phyloP scores from a whole-genome alignment of 2,888 invertebrate species.

The Deilephila porcellus region DNA sequence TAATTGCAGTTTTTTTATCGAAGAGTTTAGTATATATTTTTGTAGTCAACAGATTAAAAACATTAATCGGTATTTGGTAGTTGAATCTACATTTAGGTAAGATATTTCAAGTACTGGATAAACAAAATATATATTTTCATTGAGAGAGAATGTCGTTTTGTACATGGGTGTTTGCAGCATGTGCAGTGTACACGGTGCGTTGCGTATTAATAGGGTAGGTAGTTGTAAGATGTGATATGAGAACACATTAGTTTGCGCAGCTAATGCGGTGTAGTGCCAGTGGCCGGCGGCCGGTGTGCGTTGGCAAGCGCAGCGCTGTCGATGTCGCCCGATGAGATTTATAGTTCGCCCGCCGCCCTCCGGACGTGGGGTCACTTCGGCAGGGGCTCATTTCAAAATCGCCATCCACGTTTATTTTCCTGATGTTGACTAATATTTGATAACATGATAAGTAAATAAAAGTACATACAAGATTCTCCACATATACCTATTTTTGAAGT shows the following conservation, averaged over 20 bases:
- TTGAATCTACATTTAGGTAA: too few relatives aligned
- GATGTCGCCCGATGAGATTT: conserved; percentile 66
- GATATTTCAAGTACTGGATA: too few relatives aligned
- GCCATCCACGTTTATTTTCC: conserved; percentile 46
- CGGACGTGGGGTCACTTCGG: conserved; percentile 40
- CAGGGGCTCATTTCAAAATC: conserved; percentile 54
- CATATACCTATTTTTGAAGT: too few relatives aligned
- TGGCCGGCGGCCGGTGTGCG: conserved; percentile 57
- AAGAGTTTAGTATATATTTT: too few relatives aligned
- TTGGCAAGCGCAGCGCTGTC: conserved; percentile 62
- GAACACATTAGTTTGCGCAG: conserved; percentile 61
- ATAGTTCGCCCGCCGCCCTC: conserved; percentile 59
- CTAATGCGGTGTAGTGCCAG: conserved; percentile 62
- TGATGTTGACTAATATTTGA: conserved; percentile 40
- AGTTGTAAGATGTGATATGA: conserved; percentile 55
- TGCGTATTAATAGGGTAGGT: conserved; percentile 29
- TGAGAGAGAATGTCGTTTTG: neutral
- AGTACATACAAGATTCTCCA: neutral
- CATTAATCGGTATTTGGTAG: too few relatives aligned
- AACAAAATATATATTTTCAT: too few relatives aligned
- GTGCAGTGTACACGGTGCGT: neutral
- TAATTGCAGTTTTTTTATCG: too few relatives aligned
- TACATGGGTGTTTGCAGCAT: neutral
- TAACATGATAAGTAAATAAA: neutral
- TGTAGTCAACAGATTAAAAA: too few relatives aligned